A percentile compares a stretch with the other conserved stretches of the same genome.
phyloP scores from a whole-genome alignment of 2,797 vertebrate species.

The Hafferia zeledoni region DNA sequence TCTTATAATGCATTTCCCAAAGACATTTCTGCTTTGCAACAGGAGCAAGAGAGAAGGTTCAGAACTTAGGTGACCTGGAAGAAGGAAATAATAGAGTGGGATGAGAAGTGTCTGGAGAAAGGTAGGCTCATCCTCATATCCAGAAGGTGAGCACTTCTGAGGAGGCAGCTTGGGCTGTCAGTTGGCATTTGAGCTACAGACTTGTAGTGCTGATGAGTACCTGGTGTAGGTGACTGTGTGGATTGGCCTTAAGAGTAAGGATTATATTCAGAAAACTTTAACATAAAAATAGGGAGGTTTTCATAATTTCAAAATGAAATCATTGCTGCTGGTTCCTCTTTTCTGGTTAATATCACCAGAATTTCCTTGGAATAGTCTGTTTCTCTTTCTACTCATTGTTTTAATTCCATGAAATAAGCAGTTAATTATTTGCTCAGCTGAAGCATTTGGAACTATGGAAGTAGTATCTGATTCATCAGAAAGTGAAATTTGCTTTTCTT shows the following conservation, averaged over 20 bases:
- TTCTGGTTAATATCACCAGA: background rate
- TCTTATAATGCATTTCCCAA: background rate
- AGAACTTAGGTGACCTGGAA: background rate
- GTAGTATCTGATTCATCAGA: background rate
- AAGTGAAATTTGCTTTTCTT: background rate
- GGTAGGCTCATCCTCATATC: background rate
- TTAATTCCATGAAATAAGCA: background rate
- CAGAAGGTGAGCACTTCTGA: background rate
- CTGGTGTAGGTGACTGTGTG: background rate
- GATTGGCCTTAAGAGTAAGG: background rate
- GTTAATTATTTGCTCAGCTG: background rate
- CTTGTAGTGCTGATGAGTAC: background rate
- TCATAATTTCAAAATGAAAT: background rate
- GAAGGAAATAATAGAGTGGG: background rate
- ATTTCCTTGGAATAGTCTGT: background rate
- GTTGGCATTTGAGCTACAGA: background rate
- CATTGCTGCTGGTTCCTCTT: background rate
- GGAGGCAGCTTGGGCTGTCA: background rate
- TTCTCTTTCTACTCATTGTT: background rate
- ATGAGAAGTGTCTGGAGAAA: background rate
- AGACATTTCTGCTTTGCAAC: background rate
- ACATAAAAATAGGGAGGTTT: background rate
- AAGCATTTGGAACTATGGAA: background rate
- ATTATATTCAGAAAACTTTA: background rate
- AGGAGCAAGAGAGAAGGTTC: background rate